Evolutionary conservation across 2,113 vertebrate species (phyloP).

Genomic region (Columbina picui): DNA sequence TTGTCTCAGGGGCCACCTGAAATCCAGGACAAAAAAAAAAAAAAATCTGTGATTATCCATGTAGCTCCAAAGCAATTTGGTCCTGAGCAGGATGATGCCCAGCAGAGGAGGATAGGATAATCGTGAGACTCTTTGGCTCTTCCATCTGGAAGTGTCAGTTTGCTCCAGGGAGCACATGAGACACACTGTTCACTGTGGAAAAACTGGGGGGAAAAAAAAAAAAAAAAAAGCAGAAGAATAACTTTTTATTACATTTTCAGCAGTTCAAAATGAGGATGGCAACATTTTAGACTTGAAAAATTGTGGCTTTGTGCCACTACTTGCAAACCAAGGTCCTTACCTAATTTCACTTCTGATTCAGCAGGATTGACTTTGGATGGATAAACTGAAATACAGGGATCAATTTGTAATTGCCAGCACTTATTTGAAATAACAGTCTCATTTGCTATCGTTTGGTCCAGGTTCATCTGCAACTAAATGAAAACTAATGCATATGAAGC

Average conservation of each 20-base stretch:
- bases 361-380: background rate
- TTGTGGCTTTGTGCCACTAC: background rate
- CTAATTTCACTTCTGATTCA: background rate
- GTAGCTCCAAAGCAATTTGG: background rate
- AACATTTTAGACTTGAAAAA: background rate
- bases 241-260: background rate
- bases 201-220: background rate
- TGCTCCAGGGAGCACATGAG: background rate
- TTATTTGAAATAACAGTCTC: background rate
- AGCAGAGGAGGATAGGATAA: background rate
- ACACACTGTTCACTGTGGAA: background rate
- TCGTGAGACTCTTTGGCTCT: background rate
- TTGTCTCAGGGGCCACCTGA: slow-evolving; percentile 95
- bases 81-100: background rate
- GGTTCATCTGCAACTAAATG: background rate
- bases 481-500: background rate
- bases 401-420: background rate
- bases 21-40: background rate
- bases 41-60: background rate
- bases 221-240: background rate
- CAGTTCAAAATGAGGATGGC: background rate
- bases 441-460: background rate
- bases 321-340: background rate
- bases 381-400: background rate
- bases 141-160: background rate